Conservation (phyloP, 2,888 invertebrate species). For the Rhamnusium bicolor region DNA sequence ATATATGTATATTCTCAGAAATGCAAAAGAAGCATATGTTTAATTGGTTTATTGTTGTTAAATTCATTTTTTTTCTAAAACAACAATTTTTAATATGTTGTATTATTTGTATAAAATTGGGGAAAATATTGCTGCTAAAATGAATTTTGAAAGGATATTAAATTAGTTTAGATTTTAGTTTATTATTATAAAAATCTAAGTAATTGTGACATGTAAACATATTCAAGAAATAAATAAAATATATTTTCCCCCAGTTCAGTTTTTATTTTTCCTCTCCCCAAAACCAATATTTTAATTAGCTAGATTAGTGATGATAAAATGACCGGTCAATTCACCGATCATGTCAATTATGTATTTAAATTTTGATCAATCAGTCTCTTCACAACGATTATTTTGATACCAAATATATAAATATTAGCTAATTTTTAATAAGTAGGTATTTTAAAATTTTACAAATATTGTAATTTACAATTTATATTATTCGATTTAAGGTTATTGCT, state of each 20-base stretch:
- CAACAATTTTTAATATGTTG: slow-evolving; percentile 26
- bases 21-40: slow-evolving; percentile 7
- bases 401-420: too few relatives aligned
- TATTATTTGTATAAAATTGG: slow-evolving; percentile 33
- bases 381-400: too few relatives aligned
- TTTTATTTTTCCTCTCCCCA: slow-evolving; percentile 7
- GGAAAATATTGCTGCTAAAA: slow-evolving; percentile 36
- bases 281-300: slow-evolving; percentile 28
- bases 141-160: slow-evolving; percentile 35
- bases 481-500: too few relatives aligned
- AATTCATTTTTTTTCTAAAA: slow-evolving; percentile 14
- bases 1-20: slow-evolving; percentile 13
- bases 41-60: slow-evolving; percentile 22
- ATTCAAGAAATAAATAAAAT: slow-evolving; percentile 40
- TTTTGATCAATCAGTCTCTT: too few relatives aligned
- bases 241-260: slow-evolving; percentile 37
- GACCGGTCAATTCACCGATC: too few relatives aligned
- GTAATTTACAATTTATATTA: too few relatives aligned
- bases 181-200: slow-evolving; percentile 34
- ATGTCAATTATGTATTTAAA: too few relatives aligned
- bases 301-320: too few relatives aligned
- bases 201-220: slow-evolving; percentile 33
- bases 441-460: too few relatives aligned
- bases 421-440: too few relatives aligned
- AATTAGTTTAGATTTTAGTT: slow-evolving; percentile 39